Base-by-base conservation (phyloP, 2,113 vertebrate genomes). In the Mesoclemmys tuberculata region DNA sequence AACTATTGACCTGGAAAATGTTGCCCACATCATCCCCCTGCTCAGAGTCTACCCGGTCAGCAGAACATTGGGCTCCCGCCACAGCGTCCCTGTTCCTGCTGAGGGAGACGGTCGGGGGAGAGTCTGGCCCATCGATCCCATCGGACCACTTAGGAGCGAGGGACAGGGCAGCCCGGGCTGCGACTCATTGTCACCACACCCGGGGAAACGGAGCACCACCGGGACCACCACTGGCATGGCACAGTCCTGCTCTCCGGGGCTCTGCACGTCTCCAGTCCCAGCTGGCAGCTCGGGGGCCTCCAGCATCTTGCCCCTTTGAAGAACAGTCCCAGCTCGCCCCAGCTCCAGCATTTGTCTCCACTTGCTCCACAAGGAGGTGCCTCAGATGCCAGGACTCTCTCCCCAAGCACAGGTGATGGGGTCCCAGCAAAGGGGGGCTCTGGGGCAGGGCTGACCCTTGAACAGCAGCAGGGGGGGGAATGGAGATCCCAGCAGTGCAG, bases 401-500 rank as follows among this genome's bases (percentile, higher is more conserved):
- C n/a, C 22, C 51, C 35, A 21, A 52, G 5, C 11, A 13, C n/a
- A 52, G 35, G 51, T 26, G 22, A 74, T 54, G 14, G 54, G 48
- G 82, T 38, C 68, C 54, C 56, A 61, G 14, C 11, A 61, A 13
- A 61, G 29, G 56, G 56, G 29, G 13, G 27, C 56, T 68, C 64
- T 38, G 31, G 2, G 14, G 31, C 13, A 13, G 16, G 18, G 13
- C 64, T 68, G 64, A 68, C 35, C 18, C 31, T 12, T n/a, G 64
- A 38, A n/a, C 46, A n/a, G 9, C 74, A 29, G 31, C 55, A 74
- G 16, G 14, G 78, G 54, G 10, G 91, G 5, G 49, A 26, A 74
- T 48, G 26, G 0, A 78, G 88, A 64, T 46, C 68, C 83, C 0
- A 0, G 81, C 12, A 5, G 4, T 1, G 1, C 51, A 41, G 27